phyloP scores from a whole-genome alignment of 2,888 invertebrate species.

The Xestoiulus laeticollis region DNA sequence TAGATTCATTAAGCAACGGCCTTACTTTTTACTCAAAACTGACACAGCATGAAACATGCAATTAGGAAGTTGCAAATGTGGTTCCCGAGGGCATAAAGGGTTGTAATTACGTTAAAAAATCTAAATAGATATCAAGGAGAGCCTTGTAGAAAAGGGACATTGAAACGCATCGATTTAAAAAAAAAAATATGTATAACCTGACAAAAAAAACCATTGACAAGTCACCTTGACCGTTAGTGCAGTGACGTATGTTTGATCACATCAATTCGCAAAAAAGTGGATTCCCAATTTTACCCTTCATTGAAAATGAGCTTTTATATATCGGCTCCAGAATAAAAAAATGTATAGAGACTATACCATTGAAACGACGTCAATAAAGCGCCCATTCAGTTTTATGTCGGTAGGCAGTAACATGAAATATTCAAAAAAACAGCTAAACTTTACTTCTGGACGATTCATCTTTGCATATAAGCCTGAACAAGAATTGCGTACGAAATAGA shows the following conservation, averaged over 20 bases:
- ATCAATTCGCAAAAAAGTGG: slow-evolving; percentile 1
- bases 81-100: neutral
- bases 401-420: neutral
- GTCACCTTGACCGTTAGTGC: slow-evolving; percentile 24
- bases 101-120: neutral
- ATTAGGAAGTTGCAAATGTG: neutral
- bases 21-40: neutral
- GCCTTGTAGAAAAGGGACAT: neutral
- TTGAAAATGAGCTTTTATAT: neutral
- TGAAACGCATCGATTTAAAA: neutral
- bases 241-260: neutral
- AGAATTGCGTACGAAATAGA: neutral
- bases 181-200: neutral
- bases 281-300: neutral
- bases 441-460: neutral
- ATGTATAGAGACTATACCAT: neutral
- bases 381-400: slow-evolving; percentile 24
- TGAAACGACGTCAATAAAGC: neutral
- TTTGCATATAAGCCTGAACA: neutral
- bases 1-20: neutral
- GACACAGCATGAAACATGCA: neutral
- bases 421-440: neutral
- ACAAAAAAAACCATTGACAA: neutral
- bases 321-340: neutral
- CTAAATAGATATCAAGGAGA: neutral